Base-by-base conservation (phyloP, 2,113 vertebrate species). In the Dermatemys mawii region DNA sequence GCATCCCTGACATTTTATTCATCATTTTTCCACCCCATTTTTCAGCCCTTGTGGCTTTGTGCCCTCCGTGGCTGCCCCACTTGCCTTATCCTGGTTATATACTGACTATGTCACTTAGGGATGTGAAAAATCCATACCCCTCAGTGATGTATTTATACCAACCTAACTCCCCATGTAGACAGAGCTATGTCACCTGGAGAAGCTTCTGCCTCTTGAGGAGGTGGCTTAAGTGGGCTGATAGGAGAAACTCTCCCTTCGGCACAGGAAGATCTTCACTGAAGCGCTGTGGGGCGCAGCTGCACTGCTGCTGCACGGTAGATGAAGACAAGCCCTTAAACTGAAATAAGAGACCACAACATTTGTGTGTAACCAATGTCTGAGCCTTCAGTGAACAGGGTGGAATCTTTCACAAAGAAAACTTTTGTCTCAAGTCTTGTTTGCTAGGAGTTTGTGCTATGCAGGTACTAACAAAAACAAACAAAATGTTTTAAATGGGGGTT, bases 261-360 rank as follows among this genome's bases (percentile, higher is more conserved):
- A 67, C 5, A 67, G 63, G 63, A 67, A 19, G 2, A 5, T 38
- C 11, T 57, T 57, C 27, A 57, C 27, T 57, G 55, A 57, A 32
- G 55, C 6, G 27, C 55, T 29, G 32, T 2, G 27, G 55, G 5
- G 26, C 16, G 32, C 32, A 63, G 32, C 32, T 35, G 32, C 60
- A 35, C 60, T 16, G 32, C 14, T 35, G 60, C 60, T 6, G 60
- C 32, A 5, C 24, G 11, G 26, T 11, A 55, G 54, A 10, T 13
- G 55, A 32, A 57, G 27, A 57, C 55, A 67, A n/a, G 35, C 17
- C 35, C 0, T 0, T 26, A 13, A 75, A 5, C 32, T 82, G 80
- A 50, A 84, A 83, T 11, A 86, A 81, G 17, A 35, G 17, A 67
- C n/a, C 82, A 55, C 50, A 6, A 38, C 78, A 90, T 94, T 21